A percentile compares a stretch with the other conserved stretches of the same genome.
These are phyloP conservation scores for Brachymystax lenok DNA, from an alignment of 2,797 vertebrate species.

Conservation along the genomic window DNA sequence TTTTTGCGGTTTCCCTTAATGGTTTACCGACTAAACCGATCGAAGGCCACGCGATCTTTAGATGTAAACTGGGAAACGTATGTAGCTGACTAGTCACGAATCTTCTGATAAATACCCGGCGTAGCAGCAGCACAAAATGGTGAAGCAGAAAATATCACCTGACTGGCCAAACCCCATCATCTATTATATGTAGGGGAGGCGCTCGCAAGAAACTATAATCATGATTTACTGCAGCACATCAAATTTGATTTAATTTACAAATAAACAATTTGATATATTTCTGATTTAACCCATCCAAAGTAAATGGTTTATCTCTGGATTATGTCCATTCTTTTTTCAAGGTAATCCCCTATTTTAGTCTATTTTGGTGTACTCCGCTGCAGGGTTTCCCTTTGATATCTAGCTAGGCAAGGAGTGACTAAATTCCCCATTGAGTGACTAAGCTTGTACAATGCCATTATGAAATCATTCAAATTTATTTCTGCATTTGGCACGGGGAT, in stretches of 20 bases:
- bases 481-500: slow-evolving; percentile 40
- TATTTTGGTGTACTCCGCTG: slow-evolving; percentile 70
- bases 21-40: slow-evolving; percentile 27
- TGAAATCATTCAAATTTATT: not conserved
- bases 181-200: slow-evolving; percentile 31
- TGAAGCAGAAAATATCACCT: slow-evolving; percentile 79
- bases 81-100: slow-evolving; percentile 64
- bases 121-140: slow-evolving; percentile 91
- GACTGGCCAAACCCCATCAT: slow-evolving; percentile 62
- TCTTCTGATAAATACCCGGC: slow-evolving; percentile 82
- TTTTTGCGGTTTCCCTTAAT: slow-evolving; percentile 25
- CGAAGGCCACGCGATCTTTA: slow-evolving; percentile 54
- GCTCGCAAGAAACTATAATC: not conserved
- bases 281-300: rapidly evolving
- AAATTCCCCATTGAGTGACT: not conserved
- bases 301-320: not conserved
- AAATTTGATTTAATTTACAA: not conserved
- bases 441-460: not conserved
- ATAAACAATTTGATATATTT: rapidly evolving
- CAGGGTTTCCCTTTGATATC: slow-evolving; percentile 67
- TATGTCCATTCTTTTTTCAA: slow-evolving; percentile 23
- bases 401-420: slow-evolving; percentile 12
- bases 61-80: slow-evolving; percentile 21
- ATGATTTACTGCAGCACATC: not conserved
- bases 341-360: slow-evolving; percentile 49